Evolutionary conservation across 2,113 vertebrate genomes (phyloP).

Genomic region (Pseudorectes ferrugineus): DNA sequence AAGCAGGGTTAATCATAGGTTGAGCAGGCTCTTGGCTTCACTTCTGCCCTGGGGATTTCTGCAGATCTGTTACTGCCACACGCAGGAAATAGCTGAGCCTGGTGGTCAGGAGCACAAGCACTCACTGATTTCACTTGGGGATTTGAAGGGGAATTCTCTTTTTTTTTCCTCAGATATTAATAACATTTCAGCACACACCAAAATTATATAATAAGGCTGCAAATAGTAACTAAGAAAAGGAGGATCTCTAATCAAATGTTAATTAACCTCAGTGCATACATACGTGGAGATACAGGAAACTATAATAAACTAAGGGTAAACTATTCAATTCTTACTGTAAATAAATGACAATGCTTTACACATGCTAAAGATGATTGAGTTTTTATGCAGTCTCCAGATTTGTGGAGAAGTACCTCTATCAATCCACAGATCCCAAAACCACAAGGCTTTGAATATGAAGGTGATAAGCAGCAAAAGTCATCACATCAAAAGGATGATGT

Average conservation of each 20-base stretch:
- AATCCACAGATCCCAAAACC: not conserved
- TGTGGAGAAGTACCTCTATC: not conserved
- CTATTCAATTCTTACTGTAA: not conserved
- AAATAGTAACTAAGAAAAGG: not conserved
- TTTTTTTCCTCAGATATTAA: not conserved
- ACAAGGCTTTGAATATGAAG: not conserved
- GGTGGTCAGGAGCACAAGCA: not conserved
- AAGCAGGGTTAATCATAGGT: not conserved
- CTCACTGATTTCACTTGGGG: not conserved
- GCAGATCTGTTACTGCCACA: not conserved
- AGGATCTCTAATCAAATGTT: too few relatives aligned
- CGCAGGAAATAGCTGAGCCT: not conserved
- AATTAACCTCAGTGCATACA: not conserved
- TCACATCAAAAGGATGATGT: fast-evolving
- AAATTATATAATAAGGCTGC: not conserved
- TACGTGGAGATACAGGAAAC: not conserved
- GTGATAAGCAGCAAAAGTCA: not conserved
- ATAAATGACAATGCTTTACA: not conserved
- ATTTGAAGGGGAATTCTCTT: conserved; percentile 28
- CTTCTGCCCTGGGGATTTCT: conserved; percentile 5
- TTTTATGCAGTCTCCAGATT: not conserved
- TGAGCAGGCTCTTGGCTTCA: not conserved
- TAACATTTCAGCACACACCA: not conserved
- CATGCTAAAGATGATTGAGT: not conserved
- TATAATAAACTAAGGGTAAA: not conserved